Percentiles rank a stretch among this genome's conserved stretches.
Conservation (phyloP, 2,113 vertebrate species). For the Alligator sinensis region DNA sequence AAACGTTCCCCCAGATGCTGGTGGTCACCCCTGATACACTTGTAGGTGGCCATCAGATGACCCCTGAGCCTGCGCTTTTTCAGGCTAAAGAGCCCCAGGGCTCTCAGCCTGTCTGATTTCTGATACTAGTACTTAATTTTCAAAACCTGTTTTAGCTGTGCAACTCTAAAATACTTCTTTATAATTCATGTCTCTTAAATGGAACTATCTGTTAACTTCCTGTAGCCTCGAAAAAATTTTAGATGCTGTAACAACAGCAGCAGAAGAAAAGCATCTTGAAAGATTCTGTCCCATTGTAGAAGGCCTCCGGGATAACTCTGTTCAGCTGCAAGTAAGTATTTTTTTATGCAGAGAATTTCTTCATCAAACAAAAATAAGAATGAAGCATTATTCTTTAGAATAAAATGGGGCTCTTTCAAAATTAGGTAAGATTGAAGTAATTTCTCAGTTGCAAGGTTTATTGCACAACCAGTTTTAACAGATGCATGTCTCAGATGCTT, state of each 20-base stretch:
- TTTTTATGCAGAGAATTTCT: neutral
- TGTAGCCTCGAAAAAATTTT: slow-evolving; percentile 95
- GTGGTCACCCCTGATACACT: no score
- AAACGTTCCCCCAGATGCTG: no score
- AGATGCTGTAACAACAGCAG: slow-evolving; percentile 92
- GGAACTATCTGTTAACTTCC: slow-evolving; percentile 40
- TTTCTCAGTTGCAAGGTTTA: no score
- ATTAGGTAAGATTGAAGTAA: neutral
- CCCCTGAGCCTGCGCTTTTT: no score
- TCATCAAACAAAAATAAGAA: neutral
- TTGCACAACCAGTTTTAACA: neutral
- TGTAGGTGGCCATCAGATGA: no score
- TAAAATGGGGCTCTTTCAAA: neutral
- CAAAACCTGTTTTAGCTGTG: no score
- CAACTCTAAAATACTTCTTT: no score
- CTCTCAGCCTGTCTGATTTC: no score
- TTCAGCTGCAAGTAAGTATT: slow-evolving; percentile 91
- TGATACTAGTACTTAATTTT: no score
- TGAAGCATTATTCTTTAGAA: neutral
- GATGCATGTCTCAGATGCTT: neutral
- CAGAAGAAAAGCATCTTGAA: slow-evolving; percentile 86
- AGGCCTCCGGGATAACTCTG: slow-evolving; percentile 90
- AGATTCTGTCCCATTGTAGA: slow-evolving; percentile 93
- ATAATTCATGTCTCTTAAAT: neutral
- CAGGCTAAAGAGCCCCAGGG: no score